These are phyloP conservation scores for Trachymyrmex cornetzi DNA, from an alignment of 1,140 invertebrate genomes.

Conservation along the genomic window DNA sequence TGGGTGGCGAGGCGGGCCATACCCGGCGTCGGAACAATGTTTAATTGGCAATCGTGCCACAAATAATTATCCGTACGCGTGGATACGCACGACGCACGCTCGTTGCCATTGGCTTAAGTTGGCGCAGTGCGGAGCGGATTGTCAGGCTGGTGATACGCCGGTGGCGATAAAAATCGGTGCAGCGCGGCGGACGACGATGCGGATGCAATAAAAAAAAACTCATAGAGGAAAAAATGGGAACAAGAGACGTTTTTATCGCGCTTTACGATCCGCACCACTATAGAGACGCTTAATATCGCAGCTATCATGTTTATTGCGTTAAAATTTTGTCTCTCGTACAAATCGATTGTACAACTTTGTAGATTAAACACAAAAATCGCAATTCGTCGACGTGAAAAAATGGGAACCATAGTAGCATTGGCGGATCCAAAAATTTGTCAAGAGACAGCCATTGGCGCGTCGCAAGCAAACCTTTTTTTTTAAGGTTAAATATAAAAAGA, in stretches of 20 bases:
- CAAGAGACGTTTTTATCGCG: background rate
- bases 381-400: background rate
- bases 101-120: slow-evolving; percentile 58
- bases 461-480: too few species aligned
- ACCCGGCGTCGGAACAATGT: slow-evolving; percentile 62
- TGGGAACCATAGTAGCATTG: background rate
- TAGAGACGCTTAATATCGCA: background rate
- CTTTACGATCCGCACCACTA: background rate
- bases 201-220: slow-evolving; percentile 19
- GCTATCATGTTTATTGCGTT: background rate
- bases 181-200: slow-evolving; percentile 2
- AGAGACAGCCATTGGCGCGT: too few species aligned
- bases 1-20: slow-evolving; percentile 40
- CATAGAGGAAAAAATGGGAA: background rate
- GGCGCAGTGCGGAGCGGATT: slow-evolving; percentile 8
- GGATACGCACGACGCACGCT: slow-evolving; percentile 50
- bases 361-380: background rate
- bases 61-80: slow-evolving; percentile 71
- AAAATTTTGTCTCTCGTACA: background rate
- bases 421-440: too few species aligned
- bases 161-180: slow-evolving; percentile 67
- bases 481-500: too few species aligned
- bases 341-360: slow-evolving; percentile 6
- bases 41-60: slow-evolving; percentile 71
- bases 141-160: slow-evolving; percentile 14